Percentiles rank a stretch among this genome's conserved stretches.
Evolutionary conservation across 2,888 invertebrate genomes (phyloP).

Genomic region (Agrenia bidenticulata): DNA sequence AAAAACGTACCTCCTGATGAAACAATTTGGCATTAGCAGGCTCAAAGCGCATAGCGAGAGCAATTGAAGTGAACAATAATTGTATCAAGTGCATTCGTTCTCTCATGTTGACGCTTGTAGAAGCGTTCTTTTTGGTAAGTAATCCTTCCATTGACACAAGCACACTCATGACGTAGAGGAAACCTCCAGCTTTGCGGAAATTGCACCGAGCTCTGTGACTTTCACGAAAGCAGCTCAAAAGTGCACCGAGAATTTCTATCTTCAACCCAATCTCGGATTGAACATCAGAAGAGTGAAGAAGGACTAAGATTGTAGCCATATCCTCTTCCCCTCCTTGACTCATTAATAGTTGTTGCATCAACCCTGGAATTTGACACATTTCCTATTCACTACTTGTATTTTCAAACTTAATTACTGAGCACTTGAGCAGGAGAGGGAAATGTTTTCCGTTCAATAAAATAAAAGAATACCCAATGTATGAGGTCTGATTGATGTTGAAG

Average conservation of each 20-base stretch:
- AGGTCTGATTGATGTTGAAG: constrained; percentile 72
- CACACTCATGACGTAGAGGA: constrained; percentile 95
- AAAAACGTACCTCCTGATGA: constrained; percentile 74
- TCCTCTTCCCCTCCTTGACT: constrained; percentile 94
- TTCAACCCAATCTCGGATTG: constrained; percentile 75
- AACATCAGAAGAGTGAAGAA: constrained; percentile 86
- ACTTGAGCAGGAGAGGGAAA: neutral
- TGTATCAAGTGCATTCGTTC: constrained; percentile 78
- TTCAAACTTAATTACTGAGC: neutral
- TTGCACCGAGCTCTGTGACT: constrained; percentile 95
- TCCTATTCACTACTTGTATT: neutral
- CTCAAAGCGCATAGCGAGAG: constrained; percentile 97
- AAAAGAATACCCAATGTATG: constrained; percentile 68
- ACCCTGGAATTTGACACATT: constrained; percentile 60
- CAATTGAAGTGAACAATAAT: constrained; percentile 89
- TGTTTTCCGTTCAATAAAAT: neutral
- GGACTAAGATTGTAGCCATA: constrained; percentile 85
- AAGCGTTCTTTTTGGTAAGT: constrained; percentile 56
- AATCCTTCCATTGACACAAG: constrained; percentile 87
- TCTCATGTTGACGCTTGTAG: constrained; percentile 32
- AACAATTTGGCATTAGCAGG: constrained; percentile 99
- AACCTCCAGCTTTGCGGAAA: constrained; percentile 96
- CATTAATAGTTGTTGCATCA: constrained; percentile 83
- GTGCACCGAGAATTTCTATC: constrained; percentile 83
- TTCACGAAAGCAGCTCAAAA: constrained; percentile 86